Evolutionary conservation across 1,140 invertebrate species (phyloP), one percentile per base, ranked within the genome.

Genomic region (Chironomus striatipennis): DNA sequence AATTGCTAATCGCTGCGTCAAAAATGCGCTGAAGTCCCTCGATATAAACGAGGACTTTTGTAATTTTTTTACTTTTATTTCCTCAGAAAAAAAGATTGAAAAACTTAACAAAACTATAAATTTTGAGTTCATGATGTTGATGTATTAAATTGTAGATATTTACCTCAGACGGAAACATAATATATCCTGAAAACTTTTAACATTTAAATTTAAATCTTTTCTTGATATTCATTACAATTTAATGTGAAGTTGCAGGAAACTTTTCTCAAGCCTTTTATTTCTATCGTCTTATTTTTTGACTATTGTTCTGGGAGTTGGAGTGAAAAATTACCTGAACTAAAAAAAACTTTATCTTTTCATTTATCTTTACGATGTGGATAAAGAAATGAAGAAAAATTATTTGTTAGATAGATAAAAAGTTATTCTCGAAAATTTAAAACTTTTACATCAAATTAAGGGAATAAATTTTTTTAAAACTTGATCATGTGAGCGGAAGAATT

Each of bases 251-350:
- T 34, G 24, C 24, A 2, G 24, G 24, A 34, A 34, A 34, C 24
- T 47, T 47, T 15, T 10, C 7, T 4, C 9, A 47, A 43, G 43
- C 43, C 8, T 47, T 47, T 47, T 10, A 47, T 47, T 47, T 47
- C 43, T 10, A 10, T 47, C 8, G 9, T 47, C 15, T 15, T 15
- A 9, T 47, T 15, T 43, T 43, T 47, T 15, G 7, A 10, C 15
- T 47, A 10, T 47, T 15, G 1, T 47, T 4, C 8, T 8, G 7
- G 43, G 15, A 10, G 2, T 7, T 47, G 43, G 7, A 15, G 8
- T 47, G 43, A 47, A 47, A 47, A 47, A 47, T 47, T 47, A 47
- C 43, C 43, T 47, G 43, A 47, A 47, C 43, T 47, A 47, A 47
- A 15, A 15, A 47, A 47, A 47, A 47, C 43, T 47, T 10, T 10